Percentiles rank a stretch among this genome's conserved stretches.
Conservation (phyloP, 35 echinoderm and acorn worm species). For the Diadema setosum region DNA sequence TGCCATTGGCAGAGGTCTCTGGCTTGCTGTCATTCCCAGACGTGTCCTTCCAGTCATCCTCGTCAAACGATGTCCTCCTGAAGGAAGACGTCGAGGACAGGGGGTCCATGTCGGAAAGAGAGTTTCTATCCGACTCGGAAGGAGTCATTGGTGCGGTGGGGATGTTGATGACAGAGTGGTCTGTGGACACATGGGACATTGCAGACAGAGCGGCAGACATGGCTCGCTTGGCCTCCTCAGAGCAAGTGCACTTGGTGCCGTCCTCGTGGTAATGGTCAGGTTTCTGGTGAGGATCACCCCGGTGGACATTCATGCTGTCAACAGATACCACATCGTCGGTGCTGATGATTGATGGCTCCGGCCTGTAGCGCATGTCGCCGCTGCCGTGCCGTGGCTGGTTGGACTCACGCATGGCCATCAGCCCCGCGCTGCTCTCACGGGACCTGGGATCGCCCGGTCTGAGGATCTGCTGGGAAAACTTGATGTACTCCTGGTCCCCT, state of each 20-base stretch:
- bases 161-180: conserved; percentile 63
- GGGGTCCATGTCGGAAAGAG: conserved; percentile 54
- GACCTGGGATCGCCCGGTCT: neutral
- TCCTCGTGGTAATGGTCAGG: conserved; percentile 28
- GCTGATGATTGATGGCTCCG: conserved; percentile 2
- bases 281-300: conserved; percentile 30
- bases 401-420: neutral
- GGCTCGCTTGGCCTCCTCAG: conserved; percentile 70
- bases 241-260: conserved; percentile 55
- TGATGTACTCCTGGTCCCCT: conserved; percentile 71
- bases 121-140: conserved; percentile 46
- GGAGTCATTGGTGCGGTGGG: conserved; percentile 61
- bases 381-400: neutral
- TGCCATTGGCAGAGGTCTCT: neutral
- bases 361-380: neutral
- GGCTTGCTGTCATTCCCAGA: neutral
- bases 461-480: conserved; percentile 74
- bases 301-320: conserved; percentile 51
- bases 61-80: neutral
- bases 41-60: conserved; percentile 28
- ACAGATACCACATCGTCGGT: conserved; percentile 4
- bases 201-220: conserved; percentile 66
- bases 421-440: neutral
- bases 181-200: conserved; percentile 10
- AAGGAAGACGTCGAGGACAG: conserved; percentile 27